Evolutionary conservation across 2,797 vertebrate species (phyloP), one percentile per base, ranked within the genome.

Genomic region (Pterois miles): DNA sequence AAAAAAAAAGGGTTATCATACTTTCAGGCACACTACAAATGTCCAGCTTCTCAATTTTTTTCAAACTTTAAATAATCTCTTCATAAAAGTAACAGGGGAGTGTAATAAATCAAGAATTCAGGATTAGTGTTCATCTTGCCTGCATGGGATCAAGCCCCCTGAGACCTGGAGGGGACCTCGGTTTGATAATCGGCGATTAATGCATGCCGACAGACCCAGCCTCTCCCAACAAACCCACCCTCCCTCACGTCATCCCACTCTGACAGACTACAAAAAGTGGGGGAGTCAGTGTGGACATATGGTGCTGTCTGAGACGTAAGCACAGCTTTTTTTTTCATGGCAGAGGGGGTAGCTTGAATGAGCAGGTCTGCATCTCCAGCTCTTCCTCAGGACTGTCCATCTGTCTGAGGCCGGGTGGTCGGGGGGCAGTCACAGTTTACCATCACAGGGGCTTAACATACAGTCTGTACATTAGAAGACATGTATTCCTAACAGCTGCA

Each of bases 401-500:
- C 92, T 95, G 94, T 86, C 80, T 78, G 66, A 9, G 52, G 57
- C 82, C 8, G 63, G 18, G 25, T 53, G n/a, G n/a, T 76, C 4
- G n/a, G 80, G 64, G 69, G 65, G 1, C 7, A 8, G 40, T 23
- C 40, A 63, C 60, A 76, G 76, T 65, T 78, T 48, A 65, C 57
- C 57, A 77, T 77, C 65, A 54, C 65, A 12, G 23, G 29, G 72
- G 82, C 74, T 89, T 88, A 88, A 89, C 79, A 68, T 81, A 50
- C 65, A 74, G 87, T 67, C 71, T 82, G 82, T 86, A 88, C 81
- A 82, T 81, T 71, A 82, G 62, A 66, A 77, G 59, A 31, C 58
- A 31, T 70, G 86, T 81, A 36, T 64, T 80, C 74, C 76, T 63
- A 80, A 88, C 91, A 93, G 92, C 91, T 93, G 92, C 82, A 63